phyloP scores from a whole-genome alignment of 2,113 vertebrate species.

The Acrocephalus kingi region DNA sequence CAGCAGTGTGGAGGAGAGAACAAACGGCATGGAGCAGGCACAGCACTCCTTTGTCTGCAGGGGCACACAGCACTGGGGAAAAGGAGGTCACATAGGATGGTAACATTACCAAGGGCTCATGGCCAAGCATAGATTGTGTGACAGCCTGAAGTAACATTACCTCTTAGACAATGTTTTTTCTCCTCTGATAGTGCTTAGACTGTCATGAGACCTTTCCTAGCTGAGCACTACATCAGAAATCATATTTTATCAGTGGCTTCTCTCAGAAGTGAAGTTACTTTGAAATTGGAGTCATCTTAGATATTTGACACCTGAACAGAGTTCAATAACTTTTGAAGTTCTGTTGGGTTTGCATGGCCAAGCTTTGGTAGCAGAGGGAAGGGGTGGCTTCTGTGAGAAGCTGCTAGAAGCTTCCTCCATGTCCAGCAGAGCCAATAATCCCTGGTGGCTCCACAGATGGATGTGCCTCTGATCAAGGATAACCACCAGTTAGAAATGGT shows the following conservation, averaged over 20 bases:
- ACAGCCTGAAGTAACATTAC: not conserved
- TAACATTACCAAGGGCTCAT: not conserved
- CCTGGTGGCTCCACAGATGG: not conserved
- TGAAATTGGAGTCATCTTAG: not conserved
- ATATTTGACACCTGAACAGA: not conserved
- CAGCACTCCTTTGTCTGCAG: not conserved
- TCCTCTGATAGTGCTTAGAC: not conserved
- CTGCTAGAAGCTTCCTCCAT: not conserved
- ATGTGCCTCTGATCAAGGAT: not conserved
- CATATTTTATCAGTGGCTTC: not conserved
- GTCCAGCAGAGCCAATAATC: not conserved
- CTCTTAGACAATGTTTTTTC: not conserved
- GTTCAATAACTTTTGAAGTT: not conserved
- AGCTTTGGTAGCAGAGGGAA: not conserved
- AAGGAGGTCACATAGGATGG: not conserved
- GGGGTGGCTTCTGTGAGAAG: not conserved
- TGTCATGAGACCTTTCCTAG: not conserved
- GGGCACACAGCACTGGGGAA: accelerated
- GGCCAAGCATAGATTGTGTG: not conserved
- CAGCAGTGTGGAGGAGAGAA: not conserved
- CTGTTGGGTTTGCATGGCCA: not conserved
- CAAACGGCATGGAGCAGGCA: not conserved
- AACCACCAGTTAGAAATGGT: not conserved
- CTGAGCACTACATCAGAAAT: not conserved
- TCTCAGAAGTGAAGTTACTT: not conserved